phyloP scores from a whole-genome alignment of 2,888 invertebrate genomes.

The Macaria liturata region DNA sequence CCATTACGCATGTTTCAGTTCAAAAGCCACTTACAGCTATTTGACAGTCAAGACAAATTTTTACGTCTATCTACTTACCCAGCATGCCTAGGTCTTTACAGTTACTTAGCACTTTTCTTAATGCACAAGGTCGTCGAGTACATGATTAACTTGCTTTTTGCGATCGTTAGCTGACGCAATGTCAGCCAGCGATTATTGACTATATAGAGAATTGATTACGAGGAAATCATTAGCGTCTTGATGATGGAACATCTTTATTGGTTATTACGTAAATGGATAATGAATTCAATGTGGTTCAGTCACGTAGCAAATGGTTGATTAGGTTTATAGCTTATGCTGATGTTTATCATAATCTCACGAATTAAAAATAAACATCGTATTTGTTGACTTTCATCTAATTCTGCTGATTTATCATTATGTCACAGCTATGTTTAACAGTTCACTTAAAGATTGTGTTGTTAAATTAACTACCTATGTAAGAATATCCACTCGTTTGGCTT shows the following conservation, averaged over 20 bases:
- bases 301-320: too few relatives aligned
- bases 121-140: slow-evolving; percentile 18
- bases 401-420: too few relatives aligned
- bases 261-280: too few relatives aligned
- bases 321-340: too few relatives aligned
- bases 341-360: too few relatives aligned
- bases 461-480: too few relatives aligned
- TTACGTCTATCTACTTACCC: slow-evolving; percentile 4
- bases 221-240: background rate
- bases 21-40: slow-evolving; percentile 8
- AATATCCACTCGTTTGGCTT: too few relatives aligned
- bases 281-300: too few relatives aligned
- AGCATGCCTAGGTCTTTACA: slow-evolving; percentile 4
- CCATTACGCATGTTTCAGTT: background rate
- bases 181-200: slow-evolving; percentile 11
- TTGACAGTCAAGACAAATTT: background rate
- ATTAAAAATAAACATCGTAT: too few relatives aligned
- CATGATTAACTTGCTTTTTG: slow-evolving; percentile 20
- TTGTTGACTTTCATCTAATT: too few relatives aligned
- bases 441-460: too few relatives aligned
- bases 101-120: slow-evolving; percentile 21
- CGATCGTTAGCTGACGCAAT: slow-evolving; percentile 15
- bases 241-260: background rate
- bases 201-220: slow-evolving; percentile 9
- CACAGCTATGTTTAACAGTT: too few relatives aligned